phyloP scores from a whole-genome alignment of 2,888 invertebrate species.

The Tortricodes alternella region DNA sequence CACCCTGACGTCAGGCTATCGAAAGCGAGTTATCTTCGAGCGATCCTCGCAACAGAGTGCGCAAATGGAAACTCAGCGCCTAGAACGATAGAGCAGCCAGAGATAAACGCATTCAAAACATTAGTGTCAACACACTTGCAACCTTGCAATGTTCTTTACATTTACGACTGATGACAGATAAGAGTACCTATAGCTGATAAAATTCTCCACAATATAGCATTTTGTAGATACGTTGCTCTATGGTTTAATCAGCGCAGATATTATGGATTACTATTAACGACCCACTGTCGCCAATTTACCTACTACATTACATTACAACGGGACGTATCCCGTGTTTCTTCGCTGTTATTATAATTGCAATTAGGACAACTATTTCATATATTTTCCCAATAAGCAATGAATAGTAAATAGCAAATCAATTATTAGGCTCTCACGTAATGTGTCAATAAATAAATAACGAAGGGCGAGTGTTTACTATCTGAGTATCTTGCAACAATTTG shows the following conservation, averaged over 20 bases:
- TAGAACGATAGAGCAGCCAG: slow-evolving; percentile 69
- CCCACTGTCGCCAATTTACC: neutral
- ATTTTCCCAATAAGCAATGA: too few relatives aligned
- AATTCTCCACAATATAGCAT: slow-evolving; percentile 5
- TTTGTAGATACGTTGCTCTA: neutral
- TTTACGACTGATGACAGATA: slow-evolving; percentile 78
- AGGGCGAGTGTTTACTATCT: too few relatives aligned
- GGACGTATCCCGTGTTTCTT: too few relatives aligned
- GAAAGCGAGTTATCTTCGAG: slow-evolving; percentile 56
- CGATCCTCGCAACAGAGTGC: slow-evolving; percentile 47
- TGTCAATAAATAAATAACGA: too few relatives aligned
- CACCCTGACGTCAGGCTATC: slow-evolving; percentile 70
- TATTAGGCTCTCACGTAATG: too few relatives aligned
- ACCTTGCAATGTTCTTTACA: slow-evolving; percentile 80
- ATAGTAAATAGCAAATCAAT: too few relatives aligned
- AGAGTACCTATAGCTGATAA: slow-evolving; percentile 49
- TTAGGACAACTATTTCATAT: too few relatives aligned
- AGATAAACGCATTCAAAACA: slow-evolving; percentile 76
- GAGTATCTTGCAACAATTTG: too few relatives aligned
- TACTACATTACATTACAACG: too few relatives aligned
- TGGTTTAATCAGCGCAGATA: neutral
- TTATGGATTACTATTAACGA: neutral
- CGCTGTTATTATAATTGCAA: too few relatives aligned
- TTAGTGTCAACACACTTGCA: slow-evolving; percentile 79
- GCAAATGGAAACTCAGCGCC: slow-evolving; percentile 57